Base-by-base conservation (phyloP, 2,797 vertebrate genomes). In the Phalanger gymnotis region DNA sequence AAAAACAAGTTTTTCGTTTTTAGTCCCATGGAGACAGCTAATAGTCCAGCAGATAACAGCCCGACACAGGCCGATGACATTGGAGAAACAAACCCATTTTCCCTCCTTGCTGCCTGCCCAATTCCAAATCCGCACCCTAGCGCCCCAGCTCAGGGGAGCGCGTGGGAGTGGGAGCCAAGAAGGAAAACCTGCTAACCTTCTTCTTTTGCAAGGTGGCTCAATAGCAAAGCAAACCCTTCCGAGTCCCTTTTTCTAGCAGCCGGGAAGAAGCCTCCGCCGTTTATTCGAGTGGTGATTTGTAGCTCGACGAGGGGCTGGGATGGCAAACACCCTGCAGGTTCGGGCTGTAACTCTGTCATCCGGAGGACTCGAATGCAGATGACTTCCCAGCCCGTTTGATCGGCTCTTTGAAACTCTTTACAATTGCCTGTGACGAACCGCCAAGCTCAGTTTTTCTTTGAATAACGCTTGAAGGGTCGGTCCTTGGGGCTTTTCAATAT, bases 361-460 rank as follows among this genome's bases (percentile, higher is more conserved):
- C 99, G 98, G 98, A 98, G 98, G 98, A 98, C 98, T 98, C 98
- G 98, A 98, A 98, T 98, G 98, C 98, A 98, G 98, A 99, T 99
- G 98, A 99, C 98, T 98, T 98, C 98, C 98, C 98, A 98, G 96
- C 98, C 97, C 98, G 98, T 99, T 99, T 99, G 98, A 99, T 99
- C 98, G 98, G 98, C 98, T 97, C 98, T 99, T 99, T 99, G 99
- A 99, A 99, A 99, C 98, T 98, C 97, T 98, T 99, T 98, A 99
- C 99, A 99, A 99, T 99, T 98, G 99, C 98, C 98, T 99, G 99
- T 99, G 98, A 99, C 99, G 98, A 99, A 99, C 98, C 97, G 98
- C 98, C 98, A 97, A 98, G 97, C 98, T 98, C 98, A 98, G 97
- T 97, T 98, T 98, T 98, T 96, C 98, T 98, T 98, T 98, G 98